Base-by-base conservation (phyloP, 2,113 vertebrate genomes). In the Periophthalmodon schlosseri region DNA sequence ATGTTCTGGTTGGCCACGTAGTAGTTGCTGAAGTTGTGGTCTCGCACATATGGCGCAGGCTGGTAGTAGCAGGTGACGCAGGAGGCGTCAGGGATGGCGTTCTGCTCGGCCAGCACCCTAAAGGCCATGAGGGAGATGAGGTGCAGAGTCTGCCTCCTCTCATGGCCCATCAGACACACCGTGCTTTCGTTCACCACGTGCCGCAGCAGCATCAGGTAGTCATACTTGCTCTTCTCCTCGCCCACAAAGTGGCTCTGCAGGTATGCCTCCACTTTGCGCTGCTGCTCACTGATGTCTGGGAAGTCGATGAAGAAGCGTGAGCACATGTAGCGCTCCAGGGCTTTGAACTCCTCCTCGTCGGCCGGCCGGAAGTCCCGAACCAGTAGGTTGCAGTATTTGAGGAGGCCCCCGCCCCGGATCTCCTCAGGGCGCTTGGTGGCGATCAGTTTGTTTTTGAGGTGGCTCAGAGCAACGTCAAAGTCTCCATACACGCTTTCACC, bases 261-360 rank as follows among this genome's bases (percentile, higher is more conserved):
- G 89, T 99, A 99, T 68, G 95, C 95, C 91, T 99, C 97, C 89
- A 99, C 86, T 78, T 99, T 99, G 49, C 94, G 92, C 82, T 99
- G 97, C 92, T 99, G 98, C 63, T 99, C 97, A 0, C 94, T 92
- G 63, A 99, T 97, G 88, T 98, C 97, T 0, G 98, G 96, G 91
- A 99, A 99, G 93, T 99, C 98, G 36, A 99, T 99, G 94, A 99
- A 99, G 90, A 99, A 99, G 28, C 98, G 91, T 0, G 98, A 99
- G 70, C 98, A 99, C 98, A 99, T 99, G 90, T 99, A 99, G 1
- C 97, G 95, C 91, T 99, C 97, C 15, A 99, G 83, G 0, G 84
- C 95, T 84, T 98, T 98, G 89, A 99, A 96, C 81, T 96, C 94
- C 1, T 96, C 92, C 87, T 95, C 93, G 71, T 95, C 94, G 5